phyloP scores from a whole-genome alignment of 2,888 invertebrate genomes.

The Eupelmus urozonus region DNA sequence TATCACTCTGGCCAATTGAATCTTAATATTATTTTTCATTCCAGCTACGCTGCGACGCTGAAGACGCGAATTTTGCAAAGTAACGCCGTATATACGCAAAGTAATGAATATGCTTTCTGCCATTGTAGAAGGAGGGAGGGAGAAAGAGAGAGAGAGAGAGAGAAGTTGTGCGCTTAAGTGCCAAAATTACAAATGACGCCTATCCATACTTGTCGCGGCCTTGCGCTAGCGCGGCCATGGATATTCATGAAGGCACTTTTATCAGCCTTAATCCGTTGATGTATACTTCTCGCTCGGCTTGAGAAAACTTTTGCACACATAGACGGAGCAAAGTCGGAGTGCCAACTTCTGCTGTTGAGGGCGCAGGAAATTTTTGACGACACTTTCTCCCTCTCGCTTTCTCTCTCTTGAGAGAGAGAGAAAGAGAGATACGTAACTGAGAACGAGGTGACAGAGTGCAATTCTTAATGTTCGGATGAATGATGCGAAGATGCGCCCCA shows the following conservation, averaged over 20 bases:
- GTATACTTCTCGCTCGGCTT: slow-evolving; percentile 18
- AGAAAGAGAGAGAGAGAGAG: slow-evolving; percentile 19
- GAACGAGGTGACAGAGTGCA: neutral
- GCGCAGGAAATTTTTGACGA: slow-evolving; percentile 6
- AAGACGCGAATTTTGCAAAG: too few species aligned
- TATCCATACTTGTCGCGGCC: slow-evolving; percentile 9
- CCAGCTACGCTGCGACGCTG: too few species aligned
- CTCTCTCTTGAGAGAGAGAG: too few species aligned
- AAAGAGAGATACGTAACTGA: neutral
- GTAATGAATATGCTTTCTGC: too few species aligned
- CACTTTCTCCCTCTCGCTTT: too few species aligned
- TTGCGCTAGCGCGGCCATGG: slow-evolving; percentile 6
- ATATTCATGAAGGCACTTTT: slow-evolving; percentile 49
- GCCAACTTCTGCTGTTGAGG: too few species aligned
- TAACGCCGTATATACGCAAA: too few species aligned
- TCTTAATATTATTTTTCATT: too few species aligned
- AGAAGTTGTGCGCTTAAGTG: neutral
- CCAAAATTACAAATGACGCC: slow-evolving; percentile 23
- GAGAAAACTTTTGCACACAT: neutral
- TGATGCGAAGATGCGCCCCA: neutral
- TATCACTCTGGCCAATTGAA: too few species aligned
- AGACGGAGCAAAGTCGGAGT: too few species aligned
- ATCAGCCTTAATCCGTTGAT: slow-evolving; percentile 39
- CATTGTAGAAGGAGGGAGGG: slow-evolving; percentile 35
- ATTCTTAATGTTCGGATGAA: neutral